Evolutionary conservation across 2,888 invertebrate genomes (phyloP), one percentile per base, ranked within the genome.

Genomic region (Lutraria lutraria): DNA sequence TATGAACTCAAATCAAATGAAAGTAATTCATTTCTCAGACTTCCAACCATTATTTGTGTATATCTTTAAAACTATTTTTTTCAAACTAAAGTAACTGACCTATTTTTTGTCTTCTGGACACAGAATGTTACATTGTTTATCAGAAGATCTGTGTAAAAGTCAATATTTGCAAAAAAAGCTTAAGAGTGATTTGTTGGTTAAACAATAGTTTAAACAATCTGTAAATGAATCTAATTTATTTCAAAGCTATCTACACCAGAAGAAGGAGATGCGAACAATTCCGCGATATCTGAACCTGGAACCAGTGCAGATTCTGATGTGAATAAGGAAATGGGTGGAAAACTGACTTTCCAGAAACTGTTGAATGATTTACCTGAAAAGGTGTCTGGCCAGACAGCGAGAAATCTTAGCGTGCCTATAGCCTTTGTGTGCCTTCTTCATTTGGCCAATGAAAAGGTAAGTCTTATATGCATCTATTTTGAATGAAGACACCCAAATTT

Each of bases 391-490:
- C 97, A 97, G 91, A 98, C 98, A 97, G 97, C 97, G 0, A 98
- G 98, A 83, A 98, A 98, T 43, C 97, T 99, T 84, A 98, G 98
- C 95, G 97, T 98, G 52, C 98, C 98, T 0, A 97, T 98, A 86
- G 98, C 98, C 0, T 98, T 98, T 96, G 97, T 98, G 43, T 98
- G 98, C 0, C 97, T 98, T 29, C 97, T 99, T 8, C 98, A 99
- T 97, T 97, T 99, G 94, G 98, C 98, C 3, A 99, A 99, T 96
- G 98, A 99, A 95, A 98, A 98, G 96, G 97, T 96, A 89, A 81
- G 90, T 76, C 53, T 34, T 43, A 8, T 8, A 4, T 43, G 43
- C 8, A 43, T 43, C 8, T 43, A 43, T 43, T 43, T 43, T 43
- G 43, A 43, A 43, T 43, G 43, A 43, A 43, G 43, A 43, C 8